Conservation (phyloP, 2,888 invertebrate genomes). For the Acronicta aceris region DNA sequence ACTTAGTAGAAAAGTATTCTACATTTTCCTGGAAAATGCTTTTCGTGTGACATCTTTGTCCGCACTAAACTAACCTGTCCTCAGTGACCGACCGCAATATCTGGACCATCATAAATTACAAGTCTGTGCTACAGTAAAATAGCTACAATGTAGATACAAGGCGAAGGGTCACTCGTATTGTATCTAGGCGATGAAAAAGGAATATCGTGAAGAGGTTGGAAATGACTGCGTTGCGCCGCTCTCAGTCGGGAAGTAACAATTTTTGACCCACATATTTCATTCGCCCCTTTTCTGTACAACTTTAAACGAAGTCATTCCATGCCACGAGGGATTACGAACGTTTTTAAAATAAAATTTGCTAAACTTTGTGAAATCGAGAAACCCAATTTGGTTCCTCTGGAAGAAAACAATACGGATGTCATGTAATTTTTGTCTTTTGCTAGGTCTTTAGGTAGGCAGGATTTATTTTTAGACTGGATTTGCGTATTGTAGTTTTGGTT, state of each 20-base stretch:
- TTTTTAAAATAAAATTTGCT: slow-evolving; percentile 48
- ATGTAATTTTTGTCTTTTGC: neutral
- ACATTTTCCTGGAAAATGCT: neutral
- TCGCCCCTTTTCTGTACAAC: slow-evolving; percentile 46
- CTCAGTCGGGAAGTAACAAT: slow-evolving; percentile 51
- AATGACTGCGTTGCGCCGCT: slow-evolving; percentile 56
- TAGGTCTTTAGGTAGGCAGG: neutral
- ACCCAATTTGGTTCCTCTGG: slow-evolving; percentile 8
- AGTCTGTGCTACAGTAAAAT: slow-evolving; percentile 62
- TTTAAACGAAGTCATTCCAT: slow-evolving; percentile 48
- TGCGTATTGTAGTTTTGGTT: slow-evolving; percentile 19
- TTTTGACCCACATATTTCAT: slow-evolving; percentile 68
- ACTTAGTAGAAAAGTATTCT: neutral
- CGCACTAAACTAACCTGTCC: slow-evolving; percentile 21
- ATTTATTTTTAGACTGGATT: slow-evolving; percentile 5
- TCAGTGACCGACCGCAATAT: slow-evolving; percentile 39
- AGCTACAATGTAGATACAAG: slow-evolving; percentile 56
- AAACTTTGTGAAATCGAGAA: slow-evolving; percentile 20
- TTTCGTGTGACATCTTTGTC: slow-evolving; percentile 21
- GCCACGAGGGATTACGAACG: slow-evolving; percentile 38
- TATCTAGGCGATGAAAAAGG: slow-evolving; percentile 63
- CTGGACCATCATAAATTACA: slow-evolving; percentile 55
- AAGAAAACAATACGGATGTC: slow-evolving; percentile 7
- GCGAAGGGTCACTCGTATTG: slow-evolving; percentile 58
- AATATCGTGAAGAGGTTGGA: slow-evolving; percentile 65